Evolutionary conservation across 2,113 vertebrate genomes (phyloP).

Genomic region (Microcebus lehilahytsara): DNA sequence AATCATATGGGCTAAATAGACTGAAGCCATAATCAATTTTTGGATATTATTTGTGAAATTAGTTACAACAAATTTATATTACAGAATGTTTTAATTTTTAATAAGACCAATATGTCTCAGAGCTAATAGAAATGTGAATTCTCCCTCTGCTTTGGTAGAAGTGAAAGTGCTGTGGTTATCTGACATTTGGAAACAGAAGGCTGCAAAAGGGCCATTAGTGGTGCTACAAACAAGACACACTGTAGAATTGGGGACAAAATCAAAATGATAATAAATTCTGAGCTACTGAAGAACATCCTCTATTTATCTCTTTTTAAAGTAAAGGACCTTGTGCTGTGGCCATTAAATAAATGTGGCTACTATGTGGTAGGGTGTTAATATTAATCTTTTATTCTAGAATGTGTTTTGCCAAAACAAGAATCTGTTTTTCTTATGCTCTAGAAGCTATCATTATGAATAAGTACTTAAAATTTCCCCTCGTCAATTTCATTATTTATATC

Average conservation of each 20-base stretch:
- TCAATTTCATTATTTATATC: neutral
- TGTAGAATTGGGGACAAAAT: neutral
- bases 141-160: neutral
- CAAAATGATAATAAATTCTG: neutral
- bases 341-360: neutral
- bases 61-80: neutral
- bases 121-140: neutral
- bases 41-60: neutral
- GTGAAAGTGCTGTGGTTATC: neutral
- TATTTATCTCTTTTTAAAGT: neutral
- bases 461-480: neutral
- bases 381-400: neutral
- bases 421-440: neutral
- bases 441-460: neutral
- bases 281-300: neutral
- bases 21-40: neutral
- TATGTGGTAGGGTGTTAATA: neutral
- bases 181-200: neutral
- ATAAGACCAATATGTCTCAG: neutral
- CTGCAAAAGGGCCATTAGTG: fast-evolving
- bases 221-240: neutral
- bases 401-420: neutral
- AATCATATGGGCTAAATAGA: neutral
- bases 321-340: neutral
- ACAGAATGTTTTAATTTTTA: neutral